A percentile compares a stretch with the other conserved stretches of the same genome.
Evolutionary conservation across 2,888 invertebrate species (phyloP).

Genomic region (Drosophila formosana): DNA sequence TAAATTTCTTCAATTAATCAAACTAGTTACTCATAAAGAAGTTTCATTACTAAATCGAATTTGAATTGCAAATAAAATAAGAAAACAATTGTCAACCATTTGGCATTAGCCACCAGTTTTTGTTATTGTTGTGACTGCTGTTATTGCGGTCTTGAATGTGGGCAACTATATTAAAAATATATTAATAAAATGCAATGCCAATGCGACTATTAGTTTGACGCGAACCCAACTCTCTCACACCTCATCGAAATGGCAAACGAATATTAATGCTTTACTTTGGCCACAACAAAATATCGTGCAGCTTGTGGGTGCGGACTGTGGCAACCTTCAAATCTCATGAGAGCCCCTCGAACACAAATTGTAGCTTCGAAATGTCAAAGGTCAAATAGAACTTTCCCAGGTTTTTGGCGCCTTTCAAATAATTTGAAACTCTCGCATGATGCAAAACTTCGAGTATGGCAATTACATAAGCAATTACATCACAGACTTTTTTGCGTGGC

Average conservation of each 20-base stretch:
- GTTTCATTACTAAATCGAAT: background rate
- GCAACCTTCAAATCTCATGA: slow-evolving; percentile 71
- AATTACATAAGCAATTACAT: slow-evolving; percentile 42
- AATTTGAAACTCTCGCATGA: slow-evolving; percentile 17
- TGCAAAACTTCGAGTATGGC: slow-evolving; percentile 18
- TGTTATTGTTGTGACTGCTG: slow-evolving; percentile 12
- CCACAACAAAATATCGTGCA: slow-evolving; percentile 57
- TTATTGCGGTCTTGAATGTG: slow-evolving; percentile 27
- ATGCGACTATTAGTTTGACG: slow-evolving; percentile 61
- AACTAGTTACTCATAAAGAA: background rate
- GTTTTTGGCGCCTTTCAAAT: slow-evolving; percentile 3
- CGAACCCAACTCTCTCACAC: slow-evolving; percentile 56
- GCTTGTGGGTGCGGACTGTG: slow-evolving; percentile 50
- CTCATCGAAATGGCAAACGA: slow-evolving; percentile 67
- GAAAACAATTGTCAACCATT: slow-evolving; percentile 41
- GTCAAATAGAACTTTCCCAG: slow-evolving; percentile 70
- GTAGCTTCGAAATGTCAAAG: slow-evolving; percentile 66
- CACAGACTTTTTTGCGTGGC: slow-evolving; percentile 16
- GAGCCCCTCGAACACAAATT: slow-evolving; percentile 13
- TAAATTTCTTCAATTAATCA: background rate
- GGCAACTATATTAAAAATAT: slow-evolving; percentile 42
- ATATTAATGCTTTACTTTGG: slow-evolving; percentile 27
- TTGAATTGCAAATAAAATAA: slow-evolving; percentile 27
- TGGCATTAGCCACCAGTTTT: slow-evolving; percentile 41
- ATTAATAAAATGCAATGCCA: slow-evolving; percentile 59